Evolutionary conservation across 2,113 vertebrate genomes (phyloP).

Genomic region (Raphicerus campestris): DNA sequence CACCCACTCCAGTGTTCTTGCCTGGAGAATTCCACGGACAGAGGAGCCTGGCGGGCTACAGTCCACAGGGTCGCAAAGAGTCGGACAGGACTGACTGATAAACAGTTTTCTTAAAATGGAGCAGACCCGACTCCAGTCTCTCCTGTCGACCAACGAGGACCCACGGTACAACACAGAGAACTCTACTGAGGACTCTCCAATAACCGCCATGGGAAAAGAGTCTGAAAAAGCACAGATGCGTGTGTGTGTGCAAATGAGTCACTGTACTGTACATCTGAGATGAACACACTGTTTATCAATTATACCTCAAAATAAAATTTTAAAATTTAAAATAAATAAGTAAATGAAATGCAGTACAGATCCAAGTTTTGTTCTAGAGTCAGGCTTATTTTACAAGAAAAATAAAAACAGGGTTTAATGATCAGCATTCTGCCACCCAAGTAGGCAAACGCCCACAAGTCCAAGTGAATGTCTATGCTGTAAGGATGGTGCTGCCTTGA

Average conservation of each 20-base stretch:
- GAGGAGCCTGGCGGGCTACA: background rate
- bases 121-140: background rate
- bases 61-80: rapidly evolving
- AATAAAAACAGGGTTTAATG: background rate
- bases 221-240: background rate
- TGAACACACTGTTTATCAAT: background rate
- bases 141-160: background rate
- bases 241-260: background rate
- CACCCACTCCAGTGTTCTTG: background rate
- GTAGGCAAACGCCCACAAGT: background rate
- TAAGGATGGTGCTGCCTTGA: background rate
- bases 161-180: background rate
- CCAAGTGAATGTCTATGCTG: background rate
- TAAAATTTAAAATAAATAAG: background rate
- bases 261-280: background rate
- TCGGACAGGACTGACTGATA: rapidly evolving
- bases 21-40: background rate
- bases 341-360: background rate
- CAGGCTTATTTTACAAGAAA: background rate
- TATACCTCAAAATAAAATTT: background rate
- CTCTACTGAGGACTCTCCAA: background rate
- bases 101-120: background rate
- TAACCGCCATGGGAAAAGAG: background rate
- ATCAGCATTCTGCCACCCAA: background rate
- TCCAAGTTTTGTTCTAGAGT: background rate